Conservation (phyloP, 2,797 vertebrate species). For the Ataeniobius toweri region DNA sequence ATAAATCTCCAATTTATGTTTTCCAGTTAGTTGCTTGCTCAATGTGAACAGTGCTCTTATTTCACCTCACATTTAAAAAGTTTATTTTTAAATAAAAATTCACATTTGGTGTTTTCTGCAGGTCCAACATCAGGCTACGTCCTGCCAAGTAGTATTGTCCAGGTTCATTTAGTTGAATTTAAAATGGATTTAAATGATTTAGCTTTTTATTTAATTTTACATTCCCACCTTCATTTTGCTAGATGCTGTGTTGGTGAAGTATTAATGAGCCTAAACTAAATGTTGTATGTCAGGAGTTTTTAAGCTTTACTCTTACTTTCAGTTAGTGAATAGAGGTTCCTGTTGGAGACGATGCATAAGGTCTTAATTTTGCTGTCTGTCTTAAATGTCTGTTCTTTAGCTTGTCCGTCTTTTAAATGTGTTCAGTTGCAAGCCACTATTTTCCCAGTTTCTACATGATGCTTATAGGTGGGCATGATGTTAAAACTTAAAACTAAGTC, state of each 20-base stretch:
- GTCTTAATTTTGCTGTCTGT: slow-evolving; percentile 24
- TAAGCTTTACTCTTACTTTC: slow-evolving; percentile 46
- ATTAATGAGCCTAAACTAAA: slow-evolving; percentile 13
- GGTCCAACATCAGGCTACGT: neutral
- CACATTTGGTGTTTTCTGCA: slow-evolving; percentile 26
- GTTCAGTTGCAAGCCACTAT: slow-evolving; percentile 11
- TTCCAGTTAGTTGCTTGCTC: slow-evolving; percentile 58
- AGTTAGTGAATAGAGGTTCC: slow-evolving; percentile 58
- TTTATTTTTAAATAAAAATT: slow-evolving; percentile 13
- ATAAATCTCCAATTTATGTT: slow-evolving; percentile 38
- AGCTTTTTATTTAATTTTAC: slow-evolving; percentile 18
- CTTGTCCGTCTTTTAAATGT: slow-evolving; percentile 9
- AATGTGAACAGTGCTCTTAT: slow-evolving; percentile 38
- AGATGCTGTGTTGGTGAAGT: slow-evolving; percentile 16
- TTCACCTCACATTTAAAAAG: slow-evolving; percentile 18
- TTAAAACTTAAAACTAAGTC: slow-evolving; percentile 15
- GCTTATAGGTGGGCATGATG: slow-evolving; percentile 25
- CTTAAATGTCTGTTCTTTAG: slow-evolving; percentile 26
- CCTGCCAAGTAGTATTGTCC: slow-evolving; percentile 1
- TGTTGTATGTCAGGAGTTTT: slow-evolving; percentile 8
- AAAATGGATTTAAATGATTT: slow-evolving; percentile 15
- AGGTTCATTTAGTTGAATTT: slow-evolving; percentile 19
- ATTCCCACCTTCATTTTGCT: slow-evolving; percentile 9
- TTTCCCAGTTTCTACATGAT: slow-evolving; percentile 31
- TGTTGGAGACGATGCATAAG: slow-evolving; percentile 39